A percentile compares a stretch with the other conserved stretches of the same genome.
phyloP scores from a whole-genome alignment of 2,113 vertebrate species.

The Psophia crepitans region DNA sequence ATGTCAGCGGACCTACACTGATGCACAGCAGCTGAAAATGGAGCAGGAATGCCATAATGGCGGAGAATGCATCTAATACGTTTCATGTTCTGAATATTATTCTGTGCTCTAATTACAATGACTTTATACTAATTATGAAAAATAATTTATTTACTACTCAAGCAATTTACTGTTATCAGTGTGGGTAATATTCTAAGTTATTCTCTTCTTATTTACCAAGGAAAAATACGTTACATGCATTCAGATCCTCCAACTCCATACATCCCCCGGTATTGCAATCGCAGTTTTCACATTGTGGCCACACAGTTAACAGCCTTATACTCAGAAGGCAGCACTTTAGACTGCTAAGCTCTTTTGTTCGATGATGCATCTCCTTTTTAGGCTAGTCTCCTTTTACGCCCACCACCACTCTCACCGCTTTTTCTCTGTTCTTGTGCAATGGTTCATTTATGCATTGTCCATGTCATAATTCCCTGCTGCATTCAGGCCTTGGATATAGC shows the following conservation, averaged over 20 bases:
- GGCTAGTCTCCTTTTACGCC: background rate
- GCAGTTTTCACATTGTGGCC: background rate
- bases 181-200: background rate
- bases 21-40: background rate
- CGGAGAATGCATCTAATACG: background rate
- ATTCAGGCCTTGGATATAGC: background rate
- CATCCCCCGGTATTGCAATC: fast-evolving
- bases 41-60: background rate
- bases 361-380: background rate
- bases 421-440: background rate
- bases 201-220: background rate
- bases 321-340: background rate
- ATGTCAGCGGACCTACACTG: background rate
- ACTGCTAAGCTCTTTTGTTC: background rate
- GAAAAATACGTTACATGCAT: background rate
- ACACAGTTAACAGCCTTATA: background rate
- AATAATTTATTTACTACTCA: background rate
- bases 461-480: background rate
- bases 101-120: background rate
- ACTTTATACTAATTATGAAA: background rate
- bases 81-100: background rate
- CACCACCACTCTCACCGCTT: background rate
- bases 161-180: background rate
- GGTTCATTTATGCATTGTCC: background rate
- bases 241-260: no score